A percentile compares a stretch with the other conserved stretches of the same genome.
phyloP scores from a whole-genome alignment of 2,113 vertebrate genomes.

The Setophaga petechia region DNA sequence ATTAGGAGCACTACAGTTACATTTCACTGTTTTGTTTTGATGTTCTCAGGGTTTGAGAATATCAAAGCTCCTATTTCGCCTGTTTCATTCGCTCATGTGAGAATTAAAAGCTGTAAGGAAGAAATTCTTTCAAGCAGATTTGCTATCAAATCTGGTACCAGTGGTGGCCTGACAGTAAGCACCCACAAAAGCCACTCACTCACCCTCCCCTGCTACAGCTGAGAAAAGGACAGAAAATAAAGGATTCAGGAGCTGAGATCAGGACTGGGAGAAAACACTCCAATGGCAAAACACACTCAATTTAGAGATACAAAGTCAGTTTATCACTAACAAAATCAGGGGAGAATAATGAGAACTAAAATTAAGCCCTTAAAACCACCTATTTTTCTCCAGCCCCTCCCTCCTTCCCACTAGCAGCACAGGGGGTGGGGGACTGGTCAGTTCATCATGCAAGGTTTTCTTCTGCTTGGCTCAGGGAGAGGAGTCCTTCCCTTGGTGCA shows the following conservation, averaged over 20 bases:
- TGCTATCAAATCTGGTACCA: background rate
- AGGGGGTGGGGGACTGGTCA: accelerated
- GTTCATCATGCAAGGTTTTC: background rate
- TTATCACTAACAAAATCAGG: background rate
- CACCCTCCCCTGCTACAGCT: background rate
- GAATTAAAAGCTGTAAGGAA: background rate
- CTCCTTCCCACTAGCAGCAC: accelerated
- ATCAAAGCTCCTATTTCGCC: background rate
- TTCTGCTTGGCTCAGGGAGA: background rate
- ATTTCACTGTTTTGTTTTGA: background rate
- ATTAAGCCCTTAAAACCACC: background rate
- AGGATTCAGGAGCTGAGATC: background rate
- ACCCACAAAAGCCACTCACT: background rate
- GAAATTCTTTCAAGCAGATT: background rate
- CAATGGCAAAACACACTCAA: background rate
- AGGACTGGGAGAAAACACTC: background rate
- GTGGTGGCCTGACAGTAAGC: too few species aligned
- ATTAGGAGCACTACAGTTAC: background rate
- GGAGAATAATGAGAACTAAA: background rate
- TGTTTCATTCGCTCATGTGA: background rate
- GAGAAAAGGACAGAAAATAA: background rate
- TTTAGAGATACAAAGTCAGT: background rate
- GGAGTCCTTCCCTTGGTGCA: background rate
- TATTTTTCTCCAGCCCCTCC: background rate
- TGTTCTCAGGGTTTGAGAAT: too few species aligned